Base-by-base conservation (phyloP, 2,888 invertebrate genomes). In the Heliconius charithonia region DNA sequence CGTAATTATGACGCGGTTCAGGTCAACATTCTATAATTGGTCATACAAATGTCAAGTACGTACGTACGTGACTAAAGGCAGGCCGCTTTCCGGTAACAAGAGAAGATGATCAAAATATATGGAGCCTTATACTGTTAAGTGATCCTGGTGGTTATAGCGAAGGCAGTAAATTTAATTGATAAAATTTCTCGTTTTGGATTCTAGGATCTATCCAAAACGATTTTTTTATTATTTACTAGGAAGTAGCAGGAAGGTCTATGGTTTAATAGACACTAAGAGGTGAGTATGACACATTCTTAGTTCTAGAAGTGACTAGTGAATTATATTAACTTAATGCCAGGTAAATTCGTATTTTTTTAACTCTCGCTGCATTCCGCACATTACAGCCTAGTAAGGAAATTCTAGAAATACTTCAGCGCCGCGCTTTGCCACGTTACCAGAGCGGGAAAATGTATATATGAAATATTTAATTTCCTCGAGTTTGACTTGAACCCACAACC, bases 1-100 rank as follows among this genome's bases (percentile, higher is more conserved):
- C 6, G 27, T 16, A 37, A 67, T 67, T 69, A 25, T 72, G 72
- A 72, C 72, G 56, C n/a, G 37, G 41, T 51, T 77, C 56, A 77
- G 69, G 77, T 79, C 37, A 80, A 66, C 71, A 78, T 75, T 75
- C 70, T 75, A 73, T 79, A 70, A 74, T 71, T 79, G 65, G 77
- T 51, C 75, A 75, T n/a, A 76, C 45, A 51, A 70, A 69, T 41
- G 69, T 65, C 62, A 74, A 77, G 76, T 67, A n/a, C n/a, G n/a
- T n/a, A n/a, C n/a, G n/a, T 65, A 63, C 63, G 77, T 74, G 76
- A 71, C 71, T 71, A 71, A 77, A 45, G 32, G n/a, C 62, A 77
- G 65, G 25, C 22, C 10, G 71, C 51, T n/a, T 72, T 72, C 77
- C 72, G 72, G 72, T 25, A 45, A 62, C 13, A 25, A 32, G 29